Evolutionary conservation across 2,888 invertebrate genomes (phyloP), one percentile per base, ranked within the genome.

Genomic region (Ichneumoninae sp.): DNA sequence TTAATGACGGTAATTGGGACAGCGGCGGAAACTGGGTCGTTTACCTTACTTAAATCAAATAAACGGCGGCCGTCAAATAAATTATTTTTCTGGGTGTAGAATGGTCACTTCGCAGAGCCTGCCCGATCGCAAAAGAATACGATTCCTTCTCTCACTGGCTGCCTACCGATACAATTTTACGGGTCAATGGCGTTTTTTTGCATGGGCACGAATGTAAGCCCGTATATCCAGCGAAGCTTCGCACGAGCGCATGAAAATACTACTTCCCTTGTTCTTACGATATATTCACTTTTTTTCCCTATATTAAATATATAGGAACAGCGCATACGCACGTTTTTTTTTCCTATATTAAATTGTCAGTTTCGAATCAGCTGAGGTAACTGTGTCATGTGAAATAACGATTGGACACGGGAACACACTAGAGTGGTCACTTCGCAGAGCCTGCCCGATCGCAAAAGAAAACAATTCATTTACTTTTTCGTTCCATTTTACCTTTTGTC

Each of bases 81-180:
- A 26, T 26, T 0, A 26, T 26, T 26, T 26, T 26, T 26, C 26
- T 26, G 26, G 26, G 26, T 26, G 26, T 26, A 0, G 0, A 63
- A 1, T 1, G 22, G 10, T n/a, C 60, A 22, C 3, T 57, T 54
- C 26, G 36, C 44, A 73, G 30, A 8, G 44, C 44, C 10, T 30
- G n/a, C 40, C 1, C 7, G 30, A 16, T n/a, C 6, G 26, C 26
- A 33, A 30, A n/a, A 60, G 7, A 57, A 19, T 70, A 50, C 10
- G 30, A 74, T 63, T 71, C 66, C 54, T 8, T 50, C 79, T n/a
- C 47, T 54, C 60, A 16, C 52, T 63, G 7, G 74, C 54, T 52
- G 60, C 66, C 77, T 68, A 44, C 68, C 60, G 44, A 82, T 44
- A 22, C 77, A 50, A 66, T 83, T 81, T 78, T 47, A 33, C 65